Evolutionary conservation across 1,140 invertebrate genomes (phyloP).

Genomic region (Venturia canescens): DNA sequence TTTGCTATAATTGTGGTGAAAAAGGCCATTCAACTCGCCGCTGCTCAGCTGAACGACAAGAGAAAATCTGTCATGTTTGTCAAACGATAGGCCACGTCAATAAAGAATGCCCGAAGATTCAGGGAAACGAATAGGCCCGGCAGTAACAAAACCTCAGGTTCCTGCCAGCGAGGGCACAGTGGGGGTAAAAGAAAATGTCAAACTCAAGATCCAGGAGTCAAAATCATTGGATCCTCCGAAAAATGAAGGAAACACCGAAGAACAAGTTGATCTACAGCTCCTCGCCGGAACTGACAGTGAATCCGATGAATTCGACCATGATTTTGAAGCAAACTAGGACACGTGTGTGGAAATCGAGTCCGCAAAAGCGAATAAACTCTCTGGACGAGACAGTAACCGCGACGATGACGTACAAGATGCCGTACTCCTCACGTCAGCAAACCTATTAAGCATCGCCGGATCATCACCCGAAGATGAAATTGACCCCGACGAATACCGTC

Average conservation of each 20-base stretch:
- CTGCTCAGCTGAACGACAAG: slow-evolving; percentile 7
- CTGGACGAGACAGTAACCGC: neutral
- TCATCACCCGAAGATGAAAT: neutral
- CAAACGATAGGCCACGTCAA: slow-evolving; percentile 26
- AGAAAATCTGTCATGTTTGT: slow-evolving; percentile 27
- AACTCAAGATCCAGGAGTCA: neutral
- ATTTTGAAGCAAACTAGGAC: too few relatives aligned
- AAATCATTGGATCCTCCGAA: neutral
- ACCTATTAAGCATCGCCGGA: neutral
- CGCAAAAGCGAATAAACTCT: neutral
- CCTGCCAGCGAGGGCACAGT: slow-evolving; percentile 11
- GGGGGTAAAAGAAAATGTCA: neutral
- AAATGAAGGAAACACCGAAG: neutral
- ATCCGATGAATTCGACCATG: neutral
- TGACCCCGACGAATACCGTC: neutral
- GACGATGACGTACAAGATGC: neutral
- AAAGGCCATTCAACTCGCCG: neutral
- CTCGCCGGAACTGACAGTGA: neutral
- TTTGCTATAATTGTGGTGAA: slow-evolving; percentile 34
- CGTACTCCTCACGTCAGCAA: neutral
- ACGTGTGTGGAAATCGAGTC: neutral
- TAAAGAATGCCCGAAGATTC: slow-evolving; percentile 32
- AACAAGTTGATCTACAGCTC: neutral
- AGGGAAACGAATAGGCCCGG: slow-evolving; percentile 36
- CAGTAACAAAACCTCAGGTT: slow-evolving; percentile 37